A percentile compares a stretch with the other conserved stretches of the same genome.
Evolutionary conservation across 2,113 vertebrate species (phyloP).

Genomic region (Sturnira hondurensis): DNA sequence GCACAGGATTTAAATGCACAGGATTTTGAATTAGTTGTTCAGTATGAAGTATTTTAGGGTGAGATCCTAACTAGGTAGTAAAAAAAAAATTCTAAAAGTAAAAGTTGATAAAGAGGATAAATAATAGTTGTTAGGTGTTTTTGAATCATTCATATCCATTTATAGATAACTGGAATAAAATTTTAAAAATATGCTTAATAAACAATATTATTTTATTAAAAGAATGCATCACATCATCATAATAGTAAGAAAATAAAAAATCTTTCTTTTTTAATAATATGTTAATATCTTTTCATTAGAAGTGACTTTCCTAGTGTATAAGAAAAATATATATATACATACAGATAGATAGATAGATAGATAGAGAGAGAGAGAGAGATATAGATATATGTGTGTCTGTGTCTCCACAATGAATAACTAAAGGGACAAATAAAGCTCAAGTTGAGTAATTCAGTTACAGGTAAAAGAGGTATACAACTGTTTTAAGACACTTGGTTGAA

Average conservation of each 20-base stretch:
- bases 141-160: neutral
- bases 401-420: neutral
- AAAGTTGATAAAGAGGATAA: neutral
- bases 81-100: neutral
- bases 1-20: neutral
- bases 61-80: neutral
- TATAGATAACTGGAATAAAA: neutral
- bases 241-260: neutral
- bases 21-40: neutral
- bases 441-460: neutral
- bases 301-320: neutral
- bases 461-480: neutral
- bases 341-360: too few species aligned
- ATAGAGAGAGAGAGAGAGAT: too few species aligned
- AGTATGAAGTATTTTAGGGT: neutral
- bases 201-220: neutral
- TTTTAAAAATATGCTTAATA: neutral
- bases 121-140: neutral
- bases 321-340: neutral
- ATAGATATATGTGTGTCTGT: too few species aligned
- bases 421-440: neutral
- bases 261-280: neutral
- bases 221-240: neutral
- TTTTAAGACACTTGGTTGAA: neutral
- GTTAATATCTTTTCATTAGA: neutral